Conservation (phyloP, 2,113 vertebrate genomes). For the Saguinus midas region DNA sequence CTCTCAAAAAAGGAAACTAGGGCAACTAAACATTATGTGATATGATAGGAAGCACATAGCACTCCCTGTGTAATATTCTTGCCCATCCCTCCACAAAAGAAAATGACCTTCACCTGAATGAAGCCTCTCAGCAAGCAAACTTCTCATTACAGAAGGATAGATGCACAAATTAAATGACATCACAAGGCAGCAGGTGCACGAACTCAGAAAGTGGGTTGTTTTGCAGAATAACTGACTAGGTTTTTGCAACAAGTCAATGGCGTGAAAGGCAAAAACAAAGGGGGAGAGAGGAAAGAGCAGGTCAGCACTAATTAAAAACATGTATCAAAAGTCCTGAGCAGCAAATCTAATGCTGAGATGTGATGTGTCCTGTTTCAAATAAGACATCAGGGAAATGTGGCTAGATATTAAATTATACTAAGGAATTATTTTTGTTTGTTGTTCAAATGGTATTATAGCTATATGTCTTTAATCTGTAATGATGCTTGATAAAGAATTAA, state of each 20-base stretch:
- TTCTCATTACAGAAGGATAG: neutral
- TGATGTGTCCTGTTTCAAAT: neutral
- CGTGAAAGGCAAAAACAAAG: neutral
- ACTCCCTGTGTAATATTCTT: neutral
- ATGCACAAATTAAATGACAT: neutral
- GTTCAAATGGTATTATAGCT: neutral
- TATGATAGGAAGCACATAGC: neutral
- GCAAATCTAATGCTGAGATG: neutral
- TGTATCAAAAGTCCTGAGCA: neutral
- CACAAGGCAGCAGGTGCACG: neutral
- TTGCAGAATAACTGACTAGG: neutral
- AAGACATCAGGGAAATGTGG: too few relatives aligned
- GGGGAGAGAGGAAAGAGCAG: neutral
- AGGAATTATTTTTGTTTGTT: neutral
- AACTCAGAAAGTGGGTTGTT: neutral
- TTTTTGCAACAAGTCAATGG: neutral
- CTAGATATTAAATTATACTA: neutral
- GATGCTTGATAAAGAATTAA: neutral
- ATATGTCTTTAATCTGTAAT: conserved; percentile 2
- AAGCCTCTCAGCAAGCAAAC: neutral
- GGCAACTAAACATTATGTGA: neutral
- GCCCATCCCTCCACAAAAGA: neutral
- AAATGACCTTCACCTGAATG: neutral
- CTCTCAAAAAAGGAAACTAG: too few relatives aligned
- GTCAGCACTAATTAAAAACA: neutral